Percentiles rank a stretch among this genome's conserved stretches.
Conservation (phyloP, 2,888 invertebrate genomes). For the Noctua janthe region DNA sequence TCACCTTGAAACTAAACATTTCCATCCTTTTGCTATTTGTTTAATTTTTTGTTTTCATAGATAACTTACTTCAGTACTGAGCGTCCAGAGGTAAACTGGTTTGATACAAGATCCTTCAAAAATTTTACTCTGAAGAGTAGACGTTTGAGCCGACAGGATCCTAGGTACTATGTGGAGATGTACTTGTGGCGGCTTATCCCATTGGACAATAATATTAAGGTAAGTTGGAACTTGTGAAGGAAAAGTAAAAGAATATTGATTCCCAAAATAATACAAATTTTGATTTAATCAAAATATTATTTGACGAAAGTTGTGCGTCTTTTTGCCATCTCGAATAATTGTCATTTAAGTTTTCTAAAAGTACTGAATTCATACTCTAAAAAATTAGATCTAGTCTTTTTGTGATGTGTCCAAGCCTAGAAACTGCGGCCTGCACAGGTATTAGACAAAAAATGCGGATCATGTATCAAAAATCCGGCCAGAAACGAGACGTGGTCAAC, state of each 20-base stretch:
- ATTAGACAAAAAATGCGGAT: no score
- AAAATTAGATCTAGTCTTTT: no score
- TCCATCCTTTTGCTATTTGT: no score
- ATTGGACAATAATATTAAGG: neutral
- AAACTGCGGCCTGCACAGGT: no score
- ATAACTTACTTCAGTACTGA: constrained; percentile 37
- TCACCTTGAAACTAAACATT: no score
- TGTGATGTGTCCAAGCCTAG: no score
- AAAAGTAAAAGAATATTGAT: neutral
- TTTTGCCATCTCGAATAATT: neutral
- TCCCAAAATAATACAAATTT: neutral
- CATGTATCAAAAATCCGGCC: no score
- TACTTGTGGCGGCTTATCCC: neutral
- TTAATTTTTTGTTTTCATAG: constrained; percentile 21
- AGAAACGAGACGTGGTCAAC: no score
- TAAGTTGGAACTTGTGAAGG: neutral
- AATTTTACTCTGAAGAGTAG: constrained; percentile 18
- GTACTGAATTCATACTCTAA: neutral
- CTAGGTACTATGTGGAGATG: constrained; percentile 34
- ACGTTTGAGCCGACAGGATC: constrained; percentile 35
- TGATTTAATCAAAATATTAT: neutral
- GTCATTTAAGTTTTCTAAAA: neutral
- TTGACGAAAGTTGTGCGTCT: no score
- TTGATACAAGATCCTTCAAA: constrained; percentile 9
- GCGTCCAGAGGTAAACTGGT: constrained; percentile 19